phyloP scores from a whole-genome alignment of 2,888 invertebrate genomes.

The Mylabris sibirica region DNA sequence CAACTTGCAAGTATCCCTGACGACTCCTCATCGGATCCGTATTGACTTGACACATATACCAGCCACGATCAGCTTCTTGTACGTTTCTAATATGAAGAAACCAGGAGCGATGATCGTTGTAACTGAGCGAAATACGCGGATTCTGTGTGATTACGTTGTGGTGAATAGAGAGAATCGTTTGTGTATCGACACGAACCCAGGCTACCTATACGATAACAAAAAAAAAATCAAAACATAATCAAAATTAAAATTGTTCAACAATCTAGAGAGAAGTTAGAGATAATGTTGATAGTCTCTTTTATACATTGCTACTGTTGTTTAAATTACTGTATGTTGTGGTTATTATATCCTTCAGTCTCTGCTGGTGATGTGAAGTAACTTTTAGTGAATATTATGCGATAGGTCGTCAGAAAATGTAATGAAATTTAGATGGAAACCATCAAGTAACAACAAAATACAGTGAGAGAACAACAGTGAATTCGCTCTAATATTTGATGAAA shows the following conservation, averaged over 20 bases:
- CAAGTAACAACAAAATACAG: background rate
- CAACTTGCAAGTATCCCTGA: slow-evolving; percentile 89
- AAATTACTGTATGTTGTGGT: too few relatives aligned
- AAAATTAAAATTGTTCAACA: background rate
- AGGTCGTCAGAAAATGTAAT: background rate
- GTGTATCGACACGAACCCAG: slow-evolving; percentile 92
- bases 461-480: background rate
- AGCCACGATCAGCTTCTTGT: slow-evolving; percentile 86
- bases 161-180: slow-evolving; percentile 91
- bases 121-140: slow-evolving; percentile 83
- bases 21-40: slow-evolving; percentile 93
- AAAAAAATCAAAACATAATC: slow-evolving; percentile 39
- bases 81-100: slow-evolving; percentile 89
- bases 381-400: background rate
- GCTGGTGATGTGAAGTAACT: background rate
- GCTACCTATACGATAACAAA: slow-evolving; percentile 75
- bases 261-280: too few relatives aligned
- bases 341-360: background rate
- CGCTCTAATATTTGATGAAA: background rate
- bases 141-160: slow-evolving; percentile 92
- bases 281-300: too few relatives aligned
- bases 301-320: too few relatives aligned
- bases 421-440: slow-evolving; percentile 4
- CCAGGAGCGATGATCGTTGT: slow-evolving; percentile 92
- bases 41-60: slow-evolving; percentile 94